phyloP scores from a whole-genome alignment of 2,113 vertebrate genomes.

The Heptranchias perlo region DNA sequence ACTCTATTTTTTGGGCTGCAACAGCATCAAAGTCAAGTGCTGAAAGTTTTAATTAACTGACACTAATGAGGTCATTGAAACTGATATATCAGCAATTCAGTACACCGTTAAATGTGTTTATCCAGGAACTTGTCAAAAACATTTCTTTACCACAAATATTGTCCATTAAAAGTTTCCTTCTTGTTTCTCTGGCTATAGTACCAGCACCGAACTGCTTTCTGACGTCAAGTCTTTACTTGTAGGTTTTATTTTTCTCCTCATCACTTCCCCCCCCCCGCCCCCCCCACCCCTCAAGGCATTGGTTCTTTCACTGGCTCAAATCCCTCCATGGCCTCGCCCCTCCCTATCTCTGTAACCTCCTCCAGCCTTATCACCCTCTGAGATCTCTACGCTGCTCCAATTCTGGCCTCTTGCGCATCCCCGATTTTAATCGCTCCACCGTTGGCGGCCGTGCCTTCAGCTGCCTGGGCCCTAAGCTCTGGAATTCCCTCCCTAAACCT shows the following conservation, averaged over 20 bases:
- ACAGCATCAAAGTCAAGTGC: conserved; percentile 86
- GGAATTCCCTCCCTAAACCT: background rate
- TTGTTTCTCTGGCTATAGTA: background rate
- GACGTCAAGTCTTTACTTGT: background rate
- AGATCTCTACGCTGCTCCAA: background rate
- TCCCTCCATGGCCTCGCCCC: background rate
- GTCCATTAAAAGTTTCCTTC: conserved; percentile 33
- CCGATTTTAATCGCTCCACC: background rate
- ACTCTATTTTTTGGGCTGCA: conserved; percentile 62
- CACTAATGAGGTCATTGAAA: conserved; percentile 90
- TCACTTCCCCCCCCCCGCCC: background rate
- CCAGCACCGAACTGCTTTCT: background rate
- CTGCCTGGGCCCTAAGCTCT: background rate
- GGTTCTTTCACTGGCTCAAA: background rate
- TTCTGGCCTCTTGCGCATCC: background rate
- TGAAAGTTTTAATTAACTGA: conserved; percentile 91
- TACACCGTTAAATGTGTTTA: conserved; percentile 86
- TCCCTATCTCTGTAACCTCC: background rate
- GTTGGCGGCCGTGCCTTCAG: background rate
- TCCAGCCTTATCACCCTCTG: background rate
- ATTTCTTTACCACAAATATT: conserved; percentile 35
- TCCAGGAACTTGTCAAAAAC: conserved; percentile 49
- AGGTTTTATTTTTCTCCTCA: background rate
- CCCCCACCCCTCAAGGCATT: too few species aligned
- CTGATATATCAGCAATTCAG: conserved; percentile 79